These are phyloP conservation scores for Rhombomys opimus DNA, from an alignment of 2,113 vertebrate genomes.

Conservation along the genomic window DNA sequence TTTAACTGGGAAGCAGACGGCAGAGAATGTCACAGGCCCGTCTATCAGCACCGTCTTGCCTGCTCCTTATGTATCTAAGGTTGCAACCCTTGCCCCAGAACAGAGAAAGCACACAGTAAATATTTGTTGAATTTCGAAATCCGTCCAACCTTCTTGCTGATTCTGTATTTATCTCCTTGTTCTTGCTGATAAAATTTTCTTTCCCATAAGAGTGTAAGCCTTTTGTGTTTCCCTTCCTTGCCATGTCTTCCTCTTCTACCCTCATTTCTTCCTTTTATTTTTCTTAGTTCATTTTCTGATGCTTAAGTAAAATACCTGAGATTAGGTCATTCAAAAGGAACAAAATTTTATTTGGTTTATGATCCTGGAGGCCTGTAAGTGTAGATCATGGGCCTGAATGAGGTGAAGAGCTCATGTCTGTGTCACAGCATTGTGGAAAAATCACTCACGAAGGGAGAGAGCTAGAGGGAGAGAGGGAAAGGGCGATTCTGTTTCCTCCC, in stretches of 20 bases:
- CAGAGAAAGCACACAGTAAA: slow-evolving; percentile 58
- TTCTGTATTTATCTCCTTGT: slow-evolving; percentile 53
- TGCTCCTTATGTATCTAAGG: slow-evolving; percentile 16
- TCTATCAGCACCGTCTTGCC: slow-evolving; percentile 13
- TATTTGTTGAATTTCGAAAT: slow-evolving; percentile 70
- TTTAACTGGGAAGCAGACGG: slow-evolving; percentile 25
- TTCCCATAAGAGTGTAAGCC: background rate
- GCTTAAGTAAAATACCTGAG: background rate
- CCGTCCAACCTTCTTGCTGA: slow-evolving; percentile 45
- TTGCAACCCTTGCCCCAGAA: slow-evolving; percentile 56
- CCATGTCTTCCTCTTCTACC: background rate
- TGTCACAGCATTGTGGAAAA: background rate
- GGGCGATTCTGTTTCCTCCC: background rate
- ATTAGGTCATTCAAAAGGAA: background rate
- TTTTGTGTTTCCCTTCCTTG: background rate
- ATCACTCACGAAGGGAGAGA: background rate
- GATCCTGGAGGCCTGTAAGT: no score
- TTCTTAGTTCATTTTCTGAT: background rate
- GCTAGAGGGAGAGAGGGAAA: background rate
- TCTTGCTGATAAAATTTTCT: slow-evolving; percentile 51
- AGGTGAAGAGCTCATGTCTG: background rate
- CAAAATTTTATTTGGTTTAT: background rate
- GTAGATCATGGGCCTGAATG: background rate
- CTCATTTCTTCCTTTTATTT: no score
- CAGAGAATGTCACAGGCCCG: background rate